Conservation (phyloP, 2,888 invertebrate genomes). For the Diadegma fenestrale region DNA sequence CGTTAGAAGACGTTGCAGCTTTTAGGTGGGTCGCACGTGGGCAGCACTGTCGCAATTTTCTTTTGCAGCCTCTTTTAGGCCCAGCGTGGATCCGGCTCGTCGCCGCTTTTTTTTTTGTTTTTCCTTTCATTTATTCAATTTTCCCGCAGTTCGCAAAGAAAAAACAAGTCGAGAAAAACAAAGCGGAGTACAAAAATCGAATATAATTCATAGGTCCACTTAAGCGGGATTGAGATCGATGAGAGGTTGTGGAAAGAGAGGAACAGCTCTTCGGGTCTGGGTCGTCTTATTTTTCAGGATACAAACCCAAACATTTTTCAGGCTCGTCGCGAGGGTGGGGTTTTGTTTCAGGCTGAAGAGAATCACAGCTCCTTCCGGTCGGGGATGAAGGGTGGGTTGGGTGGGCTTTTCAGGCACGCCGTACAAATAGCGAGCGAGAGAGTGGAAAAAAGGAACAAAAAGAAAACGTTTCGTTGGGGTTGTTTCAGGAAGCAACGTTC, state of each 20-base stretch:
- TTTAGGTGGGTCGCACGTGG: constrained; percentile 78
- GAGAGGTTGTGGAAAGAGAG: constrained; percentile 65
- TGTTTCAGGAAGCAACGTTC: constrained; percentile 67
- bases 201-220: constrained; percentile 55
- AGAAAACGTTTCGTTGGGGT: constrained; percentile 59
- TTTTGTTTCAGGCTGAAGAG: constrained; percentile 68
- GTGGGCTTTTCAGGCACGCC: constrained; percentile 63
- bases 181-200: constrained; percentile 21
- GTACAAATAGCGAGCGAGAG: constrained; percentile 18
- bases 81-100: constrained; percentile 80
- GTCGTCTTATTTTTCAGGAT: constrained; percentile 62
- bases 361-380: constrained; percentile 68
- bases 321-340: constrained; percentile 67
- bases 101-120: constrained; percentile 33
- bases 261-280: constrained; percentile 63
- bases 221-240: constrained; percentile 64
- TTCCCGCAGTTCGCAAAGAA: constrained; percentile 58
- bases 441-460: constrained; percentile 45
- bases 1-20: constrained; percentile 82
- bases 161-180: constrained; percentile 27
- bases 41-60: constrained; percentile 74
- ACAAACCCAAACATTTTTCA: constrained; percentile 67
- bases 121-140: constrained; percentile 40
- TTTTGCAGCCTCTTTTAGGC: constrained; percentile 84
- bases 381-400: constrained; percentile 62